These are phyloP conservation scores for Ophioderma brevispina DNA, from an alignment of 35 echinoderm and acorn worm species.

Conservation along the genomic window DNA sequence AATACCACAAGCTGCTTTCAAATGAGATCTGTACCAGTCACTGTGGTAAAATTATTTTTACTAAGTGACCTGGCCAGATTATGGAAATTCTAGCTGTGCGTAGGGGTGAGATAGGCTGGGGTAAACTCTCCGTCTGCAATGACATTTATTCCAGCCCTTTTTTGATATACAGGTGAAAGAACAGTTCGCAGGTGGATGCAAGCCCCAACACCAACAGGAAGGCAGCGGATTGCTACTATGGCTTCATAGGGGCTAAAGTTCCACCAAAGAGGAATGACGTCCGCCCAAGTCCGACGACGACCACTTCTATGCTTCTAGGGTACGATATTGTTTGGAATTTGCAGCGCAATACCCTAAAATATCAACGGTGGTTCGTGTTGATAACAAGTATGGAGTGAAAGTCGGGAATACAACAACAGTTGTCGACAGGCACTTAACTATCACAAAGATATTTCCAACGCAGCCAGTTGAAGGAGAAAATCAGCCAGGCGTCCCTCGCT, in stretches of 20 bases:
- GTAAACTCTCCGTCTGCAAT: no score
- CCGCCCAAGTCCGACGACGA: background rate
- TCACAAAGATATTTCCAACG: background rate
- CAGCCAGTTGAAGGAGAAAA: background rate
- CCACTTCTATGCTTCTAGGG: background rate
- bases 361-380: background rate
- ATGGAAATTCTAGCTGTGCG: no score
- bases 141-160: no score
- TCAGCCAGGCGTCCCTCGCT: background rate
- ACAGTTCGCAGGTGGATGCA: background rate
- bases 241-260: background rate
- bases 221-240: background rate
- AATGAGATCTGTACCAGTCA: no score
- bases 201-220: background rate
- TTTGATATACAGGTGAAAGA: background rate
- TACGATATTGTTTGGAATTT: background rate
- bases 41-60: no score
- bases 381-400: background rate
- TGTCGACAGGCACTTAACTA: background rate
- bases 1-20: no score
- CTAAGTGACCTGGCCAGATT: no score
- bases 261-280: background rate
- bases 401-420: background rate
- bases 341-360: background rate
- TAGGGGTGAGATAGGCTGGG: no score